Conservation (phyloP, 1,140 invertebrate genomes). For the Zaprionus davidi region DNA sequence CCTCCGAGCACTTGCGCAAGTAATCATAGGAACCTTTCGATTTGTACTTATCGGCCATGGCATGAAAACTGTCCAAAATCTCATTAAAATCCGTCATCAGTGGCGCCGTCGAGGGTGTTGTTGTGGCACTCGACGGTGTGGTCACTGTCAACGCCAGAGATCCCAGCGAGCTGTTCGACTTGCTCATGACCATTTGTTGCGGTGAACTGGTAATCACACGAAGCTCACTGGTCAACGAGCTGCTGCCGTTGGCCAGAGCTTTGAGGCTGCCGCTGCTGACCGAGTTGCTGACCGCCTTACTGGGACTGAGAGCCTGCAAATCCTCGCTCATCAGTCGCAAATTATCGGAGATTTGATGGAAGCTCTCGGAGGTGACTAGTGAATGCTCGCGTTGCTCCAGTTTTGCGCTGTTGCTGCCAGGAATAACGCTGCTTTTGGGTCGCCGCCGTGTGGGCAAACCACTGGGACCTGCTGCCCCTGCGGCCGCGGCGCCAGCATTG, state of each 20-base stretch:
- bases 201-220: slow-evolving; percentile 71
- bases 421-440: slow-evolving; percentile 70
- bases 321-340: slow-evolving; percentile 83
- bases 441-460: slow-evolving; percentile 63
- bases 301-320: slow-evolving; percentile 79
- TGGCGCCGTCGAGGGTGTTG: slow-evolving; percentile 77
- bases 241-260: slow-evolving; percentile 50
- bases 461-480: slow-evolving; percentile 17
- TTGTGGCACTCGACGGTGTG: slow-evolving; percentile 68
- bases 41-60: slow-evolving; percentile 84
- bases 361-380: slow-evolving; percentile 79
- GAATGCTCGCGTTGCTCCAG: slow-evolving; percentile 73
- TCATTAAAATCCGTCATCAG: slow-evolving; percentile 81
- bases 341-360: slow-evolving; percentile 83
- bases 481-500: neutral
- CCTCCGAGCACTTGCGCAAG: slow-evolving; percentile 83
- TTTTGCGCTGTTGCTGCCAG: slow-evolving; percentile 40
- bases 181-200: slow-evolving; percentile 65
- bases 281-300: slow-evolving; percentile 64
- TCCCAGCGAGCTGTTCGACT: slow-evolving; percentile 67
- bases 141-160: slow-evolving; percentile 51
- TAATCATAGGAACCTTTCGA: slow-evolving; percentile 84
- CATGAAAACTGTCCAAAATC: slow-evolving; percentile 82
- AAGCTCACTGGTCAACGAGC: slow-evolving; percentile 59
- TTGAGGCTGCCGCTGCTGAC: slow-evolving; percentile 71